These are phyloP conservation scores for Bucco capensis DNA, from an alignment of 2,113 vertebrate genomes.

Conservation along the genomic window DNA sequence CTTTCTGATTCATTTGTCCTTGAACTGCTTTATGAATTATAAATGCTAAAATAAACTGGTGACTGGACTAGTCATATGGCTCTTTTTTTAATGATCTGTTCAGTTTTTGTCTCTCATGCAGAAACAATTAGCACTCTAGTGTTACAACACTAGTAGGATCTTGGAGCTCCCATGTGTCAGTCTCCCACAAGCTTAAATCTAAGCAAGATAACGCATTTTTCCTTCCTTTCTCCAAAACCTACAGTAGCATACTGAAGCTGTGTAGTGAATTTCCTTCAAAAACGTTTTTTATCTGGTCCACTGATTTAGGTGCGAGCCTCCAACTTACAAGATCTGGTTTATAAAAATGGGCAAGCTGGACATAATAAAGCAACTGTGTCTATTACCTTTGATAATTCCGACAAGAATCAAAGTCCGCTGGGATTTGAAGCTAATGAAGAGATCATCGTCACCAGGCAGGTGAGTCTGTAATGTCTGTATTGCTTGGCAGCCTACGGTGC, in stretches of 20 bases:
- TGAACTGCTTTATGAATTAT: neutral
- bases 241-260: neutral
- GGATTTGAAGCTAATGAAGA: conserved; percentile 90
- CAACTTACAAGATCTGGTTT: conserved; percentile 91
- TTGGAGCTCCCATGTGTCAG: neutral
- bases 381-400: conserved; percentile 91
- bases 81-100: neutral
- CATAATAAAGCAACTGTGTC: conserved; percentile 90
- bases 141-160: neutral
- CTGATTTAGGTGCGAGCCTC: conserved; percentile 85
- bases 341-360: conserved; percentile 93
- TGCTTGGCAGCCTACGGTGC: neutral
- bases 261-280: neutral
- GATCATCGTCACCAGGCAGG: conserved; percentile 92
- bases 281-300: neutral
- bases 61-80: neutral
- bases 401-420: conserved; percentile 90
- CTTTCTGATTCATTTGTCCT: neutral
- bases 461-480: conserved; percentile 35
- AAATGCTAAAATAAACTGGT: neutral
- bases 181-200: no score
- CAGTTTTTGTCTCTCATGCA: neutral
- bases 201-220: no score
- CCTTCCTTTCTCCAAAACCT: neutral
- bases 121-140: neutral